These are phyloP conservation scores for Phalacrocorax aristotelis DNA, from an alignment of 2,113 vertebrate species.

Conservation along the genomic window DNA sequence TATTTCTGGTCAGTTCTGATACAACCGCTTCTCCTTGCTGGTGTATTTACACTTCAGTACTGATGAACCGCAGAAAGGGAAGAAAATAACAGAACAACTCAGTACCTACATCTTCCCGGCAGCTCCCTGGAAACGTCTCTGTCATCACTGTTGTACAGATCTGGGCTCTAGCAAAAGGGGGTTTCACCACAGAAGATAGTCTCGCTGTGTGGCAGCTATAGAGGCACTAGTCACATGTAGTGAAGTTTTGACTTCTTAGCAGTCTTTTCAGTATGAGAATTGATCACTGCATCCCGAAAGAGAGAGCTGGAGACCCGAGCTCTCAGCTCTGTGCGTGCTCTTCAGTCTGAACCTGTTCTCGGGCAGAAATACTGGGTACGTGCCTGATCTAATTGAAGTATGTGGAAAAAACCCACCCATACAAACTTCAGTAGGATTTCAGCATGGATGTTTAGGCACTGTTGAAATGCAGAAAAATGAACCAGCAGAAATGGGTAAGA, in stretches of 20 bases:
- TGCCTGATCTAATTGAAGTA: not conserved
- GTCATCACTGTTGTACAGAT: not conserved
- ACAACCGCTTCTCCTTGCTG: not conserved
- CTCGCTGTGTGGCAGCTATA: not conserved
- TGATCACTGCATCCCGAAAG: not conserved
- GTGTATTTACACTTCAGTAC: not conserved
- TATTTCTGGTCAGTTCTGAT: not conserved
- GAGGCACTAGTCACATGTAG: not conserved
- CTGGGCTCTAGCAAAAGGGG: not conserved
- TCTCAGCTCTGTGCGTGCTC: not conserved
- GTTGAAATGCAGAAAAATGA: not conserved
- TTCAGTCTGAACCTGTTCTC: not conserved
- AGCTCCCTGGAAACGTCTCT: not conserved
- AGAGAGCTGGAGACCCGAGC: not conserved
- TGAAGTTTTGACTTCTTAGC: not conserved
- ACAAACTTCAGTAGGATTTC: not conserved
- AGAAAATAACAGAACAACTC: not conserved
- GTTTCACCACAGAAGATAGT: not conserved
- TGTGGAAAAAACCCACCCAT: accelerated
- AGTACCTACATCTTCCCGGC: not conserved
- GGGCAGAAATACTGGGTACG: not conserved
- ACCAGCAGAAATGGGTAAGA: not conserved
- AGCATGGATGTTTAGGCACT: not conserved
- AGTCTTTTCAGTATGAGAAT: not conserved
- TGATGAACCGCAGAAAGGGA: not conserved